Evolutionary conservation across 2,113 vertebrate species (phyloP).

Genomic region (Ptychochromis oligacanthus): DNA sequence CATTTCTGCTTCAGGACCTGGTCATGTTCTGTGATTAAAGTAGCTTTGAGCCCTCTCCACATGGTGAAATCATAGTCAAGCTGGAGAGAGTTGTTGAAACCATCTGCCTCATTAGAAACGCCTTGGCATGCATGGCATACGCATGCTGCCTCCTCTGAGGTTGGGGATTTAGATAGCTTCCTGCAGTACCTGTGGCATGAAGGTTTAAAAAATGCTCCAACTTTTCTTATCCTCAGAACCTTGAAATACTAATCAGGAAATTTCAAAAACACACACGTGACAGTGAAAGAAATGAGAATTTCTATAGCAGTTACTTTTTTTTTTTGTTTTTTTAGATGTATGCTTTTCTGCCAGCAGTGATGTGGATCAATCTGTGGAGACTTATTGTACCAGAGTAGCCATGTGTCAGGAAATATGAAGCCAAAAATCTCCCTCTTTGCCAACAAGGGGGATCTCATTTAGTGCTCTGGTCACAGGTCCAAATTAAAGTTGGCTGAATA

Average conservation of each 20-base stretch:
- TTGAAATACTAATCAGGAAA: not conserved
- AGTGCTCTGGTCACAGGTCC: constrained; percentile 4
- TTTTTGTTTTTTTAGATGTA: not conserved
- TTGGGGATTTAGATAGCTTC: constrained; percentile 16
- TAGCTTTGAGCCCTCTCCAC: constrained; percentile 19
- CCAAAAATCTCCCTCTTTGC: not conserved
- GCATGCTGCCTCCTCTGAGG: constrained; percentile 9
- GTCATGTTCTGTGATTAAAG: constrained; percentile 47
- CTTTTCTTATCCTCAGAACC: not conserved
- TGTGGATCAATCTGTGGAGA: constrained; percentile 1
- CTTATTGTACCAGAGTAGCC: not conserved
- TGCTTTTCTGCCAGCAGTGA: not conserved
- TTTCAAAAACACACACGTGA: not conserved
- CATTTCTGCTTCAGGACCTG: constrained; percentile 7
- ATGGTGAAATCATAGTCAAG: constrained; percentile 37
- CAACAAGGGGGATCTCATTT: constrained; percentile 26
- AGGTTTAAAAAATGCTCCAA: not conserved
- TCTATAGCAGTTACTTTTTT: not conserved
- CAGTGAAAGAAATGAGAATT: not conserved
- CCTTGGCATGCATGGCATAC: constrained; percentile 2
- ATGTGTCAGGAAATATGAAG: constrained; percentile 10
- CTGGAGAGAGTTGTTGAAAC: constrained; percentile 38
- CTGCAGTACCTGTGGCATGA: constrained; percentile 37
- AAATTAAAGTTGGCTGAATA: constrained; percentile 30
- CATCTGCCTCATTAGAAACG: constrained; percentile 58